These are phyloP conservation scores for Pseudolaguvia tuberculata DNA, from an alignment of 2,113 vertebrate genomes.

Conservation along the genomic window DNA sequence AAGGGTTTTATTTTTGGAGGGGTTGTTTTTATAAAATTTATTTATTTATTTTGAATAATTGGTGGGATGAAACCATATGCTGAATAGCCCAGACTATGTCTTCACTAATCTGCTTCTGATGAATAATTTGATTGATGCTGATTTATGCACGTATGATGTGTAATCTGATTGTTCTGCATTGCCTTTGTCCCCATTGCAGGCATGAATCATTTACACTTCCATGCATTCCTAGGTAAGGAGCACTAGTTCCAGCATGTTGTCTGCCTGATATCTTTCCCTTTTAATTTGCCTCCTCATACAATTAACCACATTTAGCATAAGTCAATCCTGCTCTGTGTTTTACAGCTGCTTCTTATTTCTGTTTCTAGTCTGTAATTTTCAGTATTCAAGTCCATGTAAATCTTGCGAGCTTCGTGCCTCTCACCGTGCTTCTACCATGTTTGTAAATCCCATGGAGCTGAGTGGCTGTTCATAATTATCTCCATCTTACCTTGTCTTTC, in stretches of 20 bases:
- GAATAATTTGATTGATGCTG: slow-evolving; percentile 23
- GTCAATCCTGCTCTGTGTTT: background rate
- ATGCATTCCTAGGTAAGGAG: slow-evolving; percentile 98
- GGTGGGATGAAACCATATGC: background rate
- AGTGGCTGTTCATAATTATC: background rate
- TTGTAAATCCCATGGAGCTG: slow-evolving; percentile 11
- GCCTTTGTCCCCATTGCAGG: slow-evolving; percentile 80
- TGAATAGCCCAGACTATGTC: background rate
- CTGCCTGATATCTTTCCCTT: background rate
- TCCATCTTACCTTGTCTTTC: background rate
- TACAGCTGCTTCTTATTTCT: background rate
- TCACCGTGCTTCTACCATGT: slow-evolving; percentile 43
- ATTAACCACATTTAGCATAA: background rate
- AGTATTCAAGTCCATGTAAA: background rate
- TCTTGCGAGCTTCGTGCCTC: background rate
- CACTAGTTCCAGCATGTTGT: slow-evolving; percentile 54
- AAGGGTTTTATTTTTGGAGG: too few relatives aligned
- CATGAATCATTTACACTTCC: slow-evolving; percentile 93
- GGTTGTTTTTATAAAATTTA: too few relatives aligned
- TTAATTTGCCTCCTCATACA: background rate
- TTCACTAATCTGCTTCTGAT: slow-evolving; percentile 14
- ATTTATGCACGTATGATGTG: slow-evolving; percentile 31
- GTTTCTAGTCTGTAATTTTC: background rate
- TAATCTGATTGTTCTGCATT: slow-evolving; percentile 58
- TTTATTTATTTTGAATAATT: background rate